These are phyloP conservation scores for Drosophila formosana DNA, from an alignment of 2,888 invertebrate genomes.

Conservation along the genomic window DNA sequence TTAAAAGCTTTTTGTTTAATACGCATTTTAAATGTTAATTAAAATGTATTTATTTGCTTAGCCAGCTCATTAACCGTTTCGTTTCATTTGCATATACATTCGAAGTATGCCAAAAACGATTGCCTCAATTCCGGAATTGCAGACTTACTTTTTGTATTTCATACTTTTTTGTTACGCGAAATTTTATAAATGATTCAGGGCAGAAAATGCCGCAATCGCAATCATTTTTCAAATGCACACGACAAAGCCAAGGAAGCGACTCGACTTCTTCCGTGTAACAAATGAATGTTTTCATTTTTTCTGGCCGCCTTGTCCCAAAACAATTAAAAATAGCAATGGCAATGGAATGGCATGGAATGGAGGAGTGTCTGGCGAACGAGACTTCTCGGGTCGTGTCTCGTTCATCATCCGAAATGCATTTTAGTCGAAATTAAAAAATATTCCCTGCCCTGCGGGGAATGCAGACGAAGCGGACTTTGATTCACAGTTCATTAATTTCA, in stretches of 20 bases:
- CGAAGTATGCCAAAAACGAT: slow-evolving; percentile 14
- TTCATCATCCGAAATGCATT: slow-evolving; percentile 74
- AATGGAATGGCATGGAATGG: neutral
- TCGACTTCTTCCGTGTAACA: slow-evolving; percentile 42
- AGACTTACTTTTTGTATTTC: neutral
- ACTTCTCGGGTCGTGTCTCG: slow-evolving; percentile 42
- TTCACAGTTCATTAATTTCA: slow-evolving; percentile 77
- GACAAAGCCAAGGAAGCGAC: slow-evolving; percentile 11
- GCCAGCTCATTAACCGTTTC: slow-evolving; percentile 51
- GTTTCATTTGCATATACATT: slow-evolving; percentile 42
- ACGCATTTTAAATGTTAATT: slow-evolving; percentile 82
- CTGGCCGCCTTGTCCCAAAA: slow-evolving; percentile 69
- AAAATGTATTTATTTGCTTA: slow-evolving; percentile 78
- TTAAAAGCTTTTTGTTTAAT: slow-evolving; percentile 78
- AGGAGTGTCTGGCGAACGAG: slow-evolving; percentile 20
- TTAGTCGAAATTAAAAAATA: slow-evolving; percentile 68
- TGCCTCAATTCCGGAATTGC: slow-evolving; percentile 14
- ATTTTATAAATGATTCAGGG: slow-evolving; percentile 47
- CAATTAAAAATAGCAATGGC: slow-evolving; percentile 69
- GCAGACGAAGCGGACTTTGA: slow-evolving; percentile 33
- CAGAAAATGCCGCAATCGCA: slow-evolving; percentile 8
- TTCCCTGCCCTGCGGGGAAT: slow-evolving; percentile 2
- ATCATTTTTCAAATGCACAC: slow-evolving; percentile 62
- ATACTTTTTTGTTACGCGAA: slow-evolving; percentile 14
- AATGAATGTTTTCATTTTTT: slow-evolving; percentile 65